Base-by-base conservation (phyloP, 2,797 vertebrate genomes). In the Crax fasciolata region DNA sequence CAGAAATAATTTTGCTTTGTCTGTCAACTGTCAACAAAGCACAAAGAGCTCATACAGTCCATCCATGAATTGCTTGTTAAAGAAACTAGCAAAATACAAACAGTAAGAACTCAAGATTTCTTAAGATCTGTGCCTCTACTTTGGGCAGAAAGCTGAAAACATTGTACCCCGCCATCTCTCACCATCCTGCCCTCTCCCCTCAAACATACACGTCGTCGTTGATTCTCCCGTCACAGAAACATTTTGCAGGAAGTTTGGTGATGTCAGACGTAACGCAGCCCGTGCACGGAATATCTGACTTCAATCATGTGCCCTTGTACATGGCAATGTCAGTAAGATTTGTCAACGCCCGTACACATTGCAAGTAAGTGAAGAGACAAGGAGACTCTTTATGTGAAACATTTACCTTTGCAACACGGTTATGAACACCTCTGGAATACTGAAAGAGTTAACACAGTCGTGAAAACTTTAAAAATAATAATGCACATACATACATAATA, bases 1-100 rank as follows among this genome's bases (percentile, higher is more conserved):
- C 93, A 95, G 89, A 95, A 97, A 97, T 97, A 97, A 94, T 87
- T 97, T 85, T 95, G 95, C 95, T 98, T 98, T 97, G 96, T 96
- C 97, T 97, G 97, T 90, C 96, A 97, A 94, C 89, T 96, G 96
- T 86, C 97, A 97, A 94, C 90, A 97, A 96, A 97, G 94, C 94
- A 98, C 96, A 97, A 97, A 98, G 94, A 97, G 84, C 95, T 96
- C 94, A 95, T 65, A 96, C 80, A 93, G 93, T 83, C 87, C 83
- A 96, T 95, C 62, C 91, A 87, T 13, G 51, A 74, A 97, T 30
- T 96, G 84, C 93, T 93, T 94, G 90, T 89, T 96, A 95, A 94
- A 91, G 92, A 90, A 96, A 84, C 78, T 83, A 96, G 93, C 90
- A 96, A 95, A 89, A 97, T 44, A 96, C 41, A 87, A 91, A 91